Base-by-base conservation (phyloP, 2,113 vertebrate genomes). In the Leucosticte australis region DNA sequence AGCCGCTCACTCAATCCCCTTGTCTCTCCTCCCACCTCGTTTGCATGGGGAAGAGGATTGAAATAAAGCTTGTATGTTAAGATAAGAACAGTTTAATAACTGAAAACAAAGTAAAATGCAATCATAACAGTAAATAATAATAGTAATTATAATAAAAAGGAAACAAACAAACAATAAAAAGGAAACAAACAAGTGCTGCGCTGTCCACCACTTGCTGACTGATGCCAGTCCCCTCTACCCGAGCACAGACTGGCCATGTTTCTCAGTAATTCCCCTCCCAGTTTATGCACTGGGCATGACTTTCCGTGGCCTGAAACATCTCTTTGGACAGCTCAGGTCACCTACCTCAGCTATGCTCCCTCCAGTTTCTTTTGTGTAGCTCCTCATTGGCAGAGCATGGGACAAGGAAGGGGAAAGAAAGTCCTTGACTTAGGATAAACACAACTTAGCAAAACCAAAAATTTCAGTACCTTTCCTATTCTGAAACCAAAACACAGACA, bases 161-260 rank as follows among this genome's bases (percentile, higher is more conserved):
- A 64, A 73, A 21, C 7, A 41, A 69, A 39, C 7, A 41, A 69
- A 39, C 5, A 52, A 31, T 30, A 42, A 42, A 70, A 70, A 52
- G 10, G 18, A 39, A 56, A 65, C 5, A n/a, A 50, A n/a, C 15
- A 57, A 35, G 19, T 15, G 30, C 28, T n/a, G 28, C 0, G 0
- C 24, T 41, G 24, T 15, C 15, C 4, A 19, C n/a, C n/a, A 49
- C 15, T 10, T 55, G 26, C 35, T 76, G 42, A 12, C 21, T 0
- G 17, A 33, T 23, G 37, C 12, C 11, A 7, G 33, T 27, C 12
- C 14, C 22, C 23, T 4, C 14, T 60, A 46, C 28, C 18, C 0
- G 0, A 33, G 69, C 14, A 31, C 6, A 27, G 18, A 14, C 1
- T 52, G 7, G 11, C 17, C 39, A 27, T 27, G 2, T 17, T 39